Evolutionary conservation across 1,140 invertebrate species (phyloP).

Genomic region (Oryctes rhinoceros): DNA sequence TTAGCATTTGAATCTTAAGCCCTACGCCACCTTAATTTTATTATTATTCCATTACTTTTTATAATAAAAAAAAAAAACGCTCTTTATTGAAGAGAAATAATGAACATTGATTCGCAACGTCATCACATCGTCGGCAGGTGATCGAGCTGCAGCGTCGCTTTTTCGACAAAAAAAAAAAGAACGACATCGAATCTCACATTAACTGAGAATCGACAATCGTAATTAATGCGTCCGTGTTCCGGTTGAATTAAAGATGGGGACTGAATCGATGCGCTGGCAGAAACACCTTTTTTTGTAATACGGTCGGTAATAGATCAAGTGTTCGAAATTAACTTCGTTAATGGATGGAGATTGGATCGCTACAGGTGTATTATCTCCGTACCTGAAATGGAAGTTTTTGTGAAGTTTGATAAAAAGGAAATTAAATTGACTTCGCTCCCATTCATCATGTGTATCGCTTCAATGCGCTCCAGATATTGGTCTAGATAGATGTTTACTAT

Average conservation of each 20-base stretch:
- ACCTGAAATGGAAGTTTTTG: neutral
- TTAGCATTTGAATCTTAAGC: no score
- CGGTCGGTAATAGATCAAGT: neutral
- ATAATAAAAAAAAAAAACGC: no score
- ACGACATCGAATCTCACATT: no score
- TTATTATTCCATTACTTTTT: no score
- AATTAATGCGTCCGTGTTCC: conserved; percentile 15
- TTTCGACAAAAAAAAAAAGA: no score
- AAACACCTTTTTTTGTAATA: conserved; percentile 12
- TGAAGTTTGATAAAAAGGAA: conserved; percentile 1
- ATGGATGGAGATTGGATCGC: conserved; percentile 3
- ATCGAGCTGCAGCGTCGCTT: no score
- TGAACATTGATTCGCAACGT: no score
- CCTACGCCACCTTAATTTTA: no score
- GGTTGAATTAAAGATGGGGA: conserved; percentile 1
- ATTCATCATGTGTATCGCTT: neutral
- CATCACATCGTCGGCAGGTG: no score
- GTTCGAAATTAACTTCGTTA: conserved; percentile 18
- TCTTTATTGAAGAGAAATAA: no score
- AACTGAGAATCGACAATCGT: neutral
- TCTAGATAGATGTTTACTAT: neutral
- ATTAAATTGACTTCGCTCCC: neutral
- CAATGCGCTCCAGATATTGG: neutral
- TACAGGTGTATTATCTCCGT: neutral
- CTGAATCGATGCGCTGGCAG: neutral